phyloP scores from a whole-genome alignment of 2,888 invertebrate genomes.

The Podotricha telesiphe region DNA sequence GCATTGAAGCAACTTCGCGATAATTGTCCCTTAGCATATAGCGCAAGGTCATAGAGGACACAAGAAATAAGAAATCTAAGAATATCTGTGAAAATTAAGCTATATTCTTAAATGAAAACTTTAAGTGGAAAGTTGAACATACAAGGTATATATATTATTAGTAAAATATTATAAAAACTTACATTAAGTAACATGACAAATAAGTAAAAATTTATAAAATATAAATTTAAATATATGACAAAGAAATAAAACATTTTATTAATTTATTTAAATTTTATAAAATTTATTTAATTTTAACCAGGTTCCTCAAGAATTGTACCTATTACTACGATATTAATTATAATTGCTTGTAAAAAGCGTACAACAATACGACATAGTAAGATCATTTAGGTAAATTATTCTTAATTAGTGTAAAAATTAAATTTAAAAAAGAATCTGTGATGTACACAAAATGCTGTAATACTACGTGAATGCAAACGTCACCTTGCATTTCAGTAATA shows the following conservation, averaged over 20 bases:
- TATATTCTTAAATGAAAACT: neutral
- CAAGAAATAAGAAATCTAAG: constrained; percentile 7
- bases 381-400: neutral
- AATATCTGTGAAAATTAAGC: neutral
- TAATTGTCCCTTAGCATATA: constrained; percentile 28
- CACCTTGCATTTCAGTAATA: neutral
- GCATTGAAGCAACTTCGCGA: constrained; percentile 17
- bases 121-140: neutral
- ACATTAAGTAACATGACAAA: too few relatives aligned
- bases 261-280: neutral
- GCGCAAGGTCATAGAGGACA: constrained; percentile 41
- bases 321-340: neutral
- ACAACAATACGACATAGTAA: neutral
- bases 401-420: neutral
- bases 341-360: neutral
- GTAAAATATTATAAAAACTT: neutral
- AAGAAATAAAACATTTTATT: too few relatives aligned
- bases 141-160: neutral
- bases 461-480: neutral
- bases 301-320: too few relatives aligned
- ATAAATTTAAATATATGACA: too few relatives aligned
- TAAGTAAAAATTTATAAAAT: neutral
- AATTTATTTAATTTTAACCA: too few relatives aligned
- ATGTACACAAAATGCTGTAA: neutral
- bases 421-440: neutral